phyloP scores from a whole-genome alignment of 2,113 vertebrate species.

The Eolophus roseicapilla region DNA sequence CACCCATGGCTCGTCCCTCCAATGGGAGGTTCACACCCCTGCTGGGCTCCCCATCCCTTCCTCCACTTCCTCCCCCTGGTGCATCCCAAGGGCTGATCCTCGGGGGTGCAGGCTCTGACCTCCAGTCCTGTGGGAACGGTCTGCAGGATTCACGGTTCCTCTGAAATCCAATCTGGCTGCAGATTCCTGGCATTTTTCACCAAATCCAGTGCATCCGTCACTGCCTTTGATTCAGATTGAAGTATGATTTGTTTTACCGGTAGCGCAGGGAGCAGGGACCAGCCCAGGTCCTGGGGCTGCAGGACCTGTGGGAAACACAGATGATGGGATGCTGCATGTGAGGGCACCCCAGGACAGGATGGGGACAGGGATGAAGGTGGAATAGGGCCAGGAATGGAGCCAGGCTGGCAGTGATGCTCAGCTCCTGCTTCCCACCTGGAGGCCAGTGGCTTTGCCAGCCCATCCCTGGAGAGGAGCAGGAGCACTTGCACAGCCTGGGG shows the following conservation, averaged over 20 bases:
- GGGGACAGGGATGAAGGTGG: background rate
- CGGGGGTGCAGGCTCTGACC: background rate
- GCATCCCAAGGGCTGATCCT: background rate
- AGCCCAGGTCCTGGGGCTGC: background rate
- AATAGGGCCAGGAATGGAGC: background rate
- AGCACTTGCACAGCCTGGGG: background rate
- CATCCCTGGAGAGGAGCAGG: background rate
- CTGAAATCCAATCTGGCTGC: background rate
- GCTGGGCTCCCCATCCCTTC: background rate
- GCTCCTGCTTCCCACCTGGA: background rate
- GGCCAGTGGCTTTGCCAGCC: rapidly evolving
- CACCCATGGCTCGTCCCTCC: rapidly evolving
- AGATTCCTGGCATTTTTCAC: slow-evolving; percentile 37
- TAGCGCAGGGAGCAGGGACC: background rate
- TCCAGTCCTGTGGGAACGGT: rapidly evolving
- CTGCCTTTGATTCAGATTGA: background rate
- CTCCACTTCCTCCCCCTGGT: background rate
- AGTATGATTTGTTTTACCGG: background rate
- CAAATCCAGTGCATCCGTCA: background rate
- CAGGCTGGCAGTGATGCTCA: background rate
- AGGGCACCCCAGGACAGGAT: background rate
- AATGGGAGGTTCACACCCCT: rapidly evolving
- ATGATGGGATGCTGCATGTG: rapidly evolving
- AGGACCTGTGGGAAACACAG: background rate
- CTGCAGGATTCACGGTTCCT: background rate